Evolutionary conservation across 2,113 vertebrate genomes (phyloP), one percentile per base, ranked within the genome.

Genomic region (Polypterus bichir): DNA sequence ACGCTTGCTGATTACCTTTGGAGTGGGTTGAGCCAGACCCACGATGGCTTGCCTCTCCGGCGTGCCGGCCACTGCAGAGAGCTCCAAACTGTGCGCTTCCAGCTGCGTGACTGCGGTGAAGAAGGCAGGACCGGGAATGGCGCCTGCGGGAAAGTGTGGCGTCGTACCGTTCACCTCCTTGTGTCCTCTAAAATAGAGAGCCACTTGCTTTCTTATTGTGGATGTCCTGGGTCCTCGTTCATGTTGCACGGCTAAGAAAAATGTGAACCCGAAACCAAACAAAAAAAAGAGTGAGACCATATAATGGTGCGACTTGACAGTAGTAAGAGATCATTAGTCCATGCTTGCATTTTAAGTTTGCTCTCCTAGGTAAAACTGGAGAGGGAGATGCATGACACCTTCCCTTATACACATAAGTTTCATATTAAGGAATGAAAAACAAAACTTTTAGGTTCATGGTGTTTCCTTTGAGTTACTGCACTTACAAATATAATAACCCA

Each of bases 131-230:
- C 93, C 88, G 0, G 93, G 89, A 70, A 98, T 80, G 27, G 93
- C 83, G 0, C 91, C 77, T 0, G 89, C 77, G 0, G 93, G 87
- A 71, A 97, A 98, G 69, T 96, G 93, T 0, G 90, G 79, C 0
- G 88, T 79, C 0, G 89, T 76, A 2, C 94, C 85, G 44, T 91
- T 94, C 70, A 97, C 93, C 62, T 97, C 94, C 72, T 98, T 98
- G 75, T 98, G 96, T 48, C 96, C 96, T 0, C 96, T 88, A 80
- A 97, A 99, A 81, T 99, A 99, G 44, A 99, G 88, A 49, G 96
- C 95, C 69, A 99, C 96, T 76, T 99, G 96, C 77, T 99, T 99
- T 70, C 96, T 87, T 73, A 99, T 98, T 53, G 95, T 99, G 57
- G 96, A 99, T 1, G 96, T 98, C 64, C 96, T 87, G 51, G 96